Percentiles rank a stretch among this genome's conserved stretches.
These are phyloP conservation scores for Hydrolagus affinis DNA, from an alignment of 2,113 vertebrate genomes.

Conservation along the genomic window DNA sequence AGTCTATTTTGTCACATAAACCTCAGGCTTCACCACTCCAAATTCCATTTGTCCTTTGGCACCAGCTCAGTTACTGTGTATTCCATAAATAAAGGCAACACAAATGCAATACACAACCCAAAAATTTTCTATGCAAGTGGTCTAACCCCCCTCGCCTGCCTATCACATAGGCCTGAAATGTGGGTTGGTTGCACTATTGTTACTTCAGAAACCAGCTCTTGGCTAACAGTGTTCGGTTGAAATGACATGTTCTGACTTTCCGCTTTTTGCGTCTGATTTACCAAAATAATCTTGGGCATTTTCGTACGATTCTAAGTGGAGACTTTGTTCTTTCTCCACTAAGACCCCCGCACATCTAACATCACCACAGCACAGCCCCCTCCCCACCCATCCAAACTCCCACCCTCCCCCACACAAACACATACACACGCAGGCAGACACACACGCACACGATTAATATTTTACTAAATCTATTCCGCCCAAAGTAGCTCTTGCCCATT, in stretches of 20 bases:
- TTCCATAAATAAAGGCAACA: neutral
- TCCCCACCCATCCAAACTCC: neutral
- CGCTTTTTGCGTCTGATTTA: neutral
- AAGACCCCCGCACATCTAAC: too few species aligned
- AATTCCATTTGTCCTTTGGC: constrained; percentile 19
- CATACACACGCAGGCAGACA: neutral
- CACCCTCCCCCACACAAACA: neutral
- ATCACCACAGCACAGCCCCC: too few species aligned
- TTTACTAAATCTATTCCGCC: neutral
- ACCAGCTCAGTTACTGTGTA: constrained; percentile 21
- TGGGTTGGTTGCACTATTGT: neutral
- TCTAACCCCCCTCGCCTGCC: neutral
- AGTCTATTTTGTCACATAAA: constrained; percentile 29
- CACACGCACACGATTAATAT: neutral
- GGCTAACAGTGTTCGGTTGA: too few species aligned
- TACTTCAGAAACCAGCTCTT: constrained; percentile 9
- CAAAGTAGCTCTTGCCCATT: too few species aligned
- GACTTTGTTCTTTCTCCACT: too few species aligned
- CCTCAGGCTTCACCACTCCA: constrained; percentile 22
- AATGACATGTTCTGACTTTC: neutral
- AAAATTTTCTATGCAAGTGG: constrained; percentile 11
- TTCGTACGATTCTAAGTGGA: neutral
- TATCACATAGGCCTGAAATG: neutral
- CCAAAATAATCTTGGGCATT: neutral
- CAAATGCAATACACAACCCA: constrained; percentile 17